These are phyloP conservation scores for Aegypius monachus DNA, from an alignment of 2,113 vertebrate species.

Conservation along the genomic window DNA sequence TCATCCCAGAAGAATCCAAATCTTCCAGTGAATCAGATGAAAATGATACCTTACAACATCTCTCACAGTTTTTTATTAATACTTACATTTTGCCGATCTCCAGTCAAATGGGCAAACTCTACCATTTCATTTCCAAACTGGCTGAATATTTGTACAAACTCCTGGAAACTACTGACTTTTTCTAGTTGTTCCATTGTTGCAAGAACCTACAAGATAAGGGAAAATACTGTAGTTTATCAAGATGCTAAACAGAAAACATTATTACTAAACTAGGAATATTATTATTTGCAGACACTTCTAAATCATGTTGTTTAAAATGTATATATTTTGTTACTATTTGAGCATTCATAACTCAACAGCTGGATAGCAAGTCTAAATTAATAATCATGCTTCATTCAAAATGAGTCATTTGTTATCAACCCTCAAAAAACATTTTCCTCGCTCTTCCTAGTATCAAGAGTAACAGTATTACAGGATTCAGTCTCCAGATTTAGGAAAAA, in stretches of 20 bases:
- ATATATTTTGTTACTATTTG: neutral
- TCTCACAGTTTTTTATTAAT: neutral
- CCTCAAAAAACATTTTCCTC: neutral
- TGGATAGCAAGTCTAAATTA: neutral
- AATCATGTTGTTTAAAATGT: neutral
- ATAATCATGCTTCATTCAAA: neutral
- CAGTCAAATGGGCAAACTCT: constrained; percentile 97
- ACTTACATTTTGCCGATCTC: constrained; percentile 97
- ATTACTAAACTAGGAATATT: neutral
- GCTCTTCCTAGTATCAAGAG: neutral
- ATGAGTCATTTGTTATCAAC: neutral
- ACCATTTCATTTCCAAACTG: constrained; percentile 99
- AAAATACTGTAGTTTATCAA: neutral
- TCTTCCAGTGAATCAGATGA: neutral
- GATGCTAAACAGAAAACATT: neutral
- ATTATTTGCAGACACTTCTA: neutral
- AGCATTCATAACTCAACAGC: neutral
- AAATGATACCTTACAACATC: neutral
- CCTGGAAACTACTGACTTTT: constrained; percentile 95
- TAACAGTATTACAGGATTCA: neutral
- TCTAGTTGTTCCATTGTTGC: constrained; percentile 94
- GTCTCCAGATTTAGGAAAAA: neutral
- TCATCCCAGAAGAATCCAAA: neutral
- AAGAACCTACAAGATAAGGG: constrained; percentile 81
- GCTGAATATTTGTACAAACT: constrained; percentile 99